Percentiles rank a stretch among this genome's conserved stretches.
phyloP scores from a whole-genome alignment of 2,797 vertebrate species.

The Lepilemur septentrionalis region DNA sequence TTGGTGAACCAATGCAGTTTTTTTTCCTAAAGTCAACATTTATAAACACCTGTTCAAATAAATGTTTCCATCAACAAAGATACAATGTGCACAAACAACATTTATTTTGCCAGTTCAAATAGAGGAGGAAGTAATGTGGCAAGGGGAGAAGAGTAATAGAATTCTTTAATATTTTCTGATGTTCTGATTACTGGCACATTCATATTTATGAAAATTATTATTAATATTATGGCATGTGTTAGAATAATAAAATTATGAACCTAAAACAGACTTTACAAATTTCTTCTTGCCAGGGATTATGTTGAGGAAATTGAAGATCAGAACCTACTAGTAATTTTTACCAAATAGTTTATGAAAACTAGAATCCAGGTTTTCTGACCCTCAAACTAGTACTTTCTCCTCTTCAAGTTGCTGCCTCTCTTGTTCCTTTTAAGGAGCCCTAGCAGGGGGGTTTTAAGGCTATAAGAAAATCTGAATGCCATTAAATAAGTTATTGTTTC shows the following conservation, averaged over 20 bases:
- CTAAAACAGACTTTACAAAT: background rate
- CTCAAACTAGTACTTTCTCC: background rate
- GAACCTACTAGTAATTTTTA: background rate
- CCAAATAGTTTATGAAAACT: background rate
- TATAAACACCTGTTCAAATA: background rate
- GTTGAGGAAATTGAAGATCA: background rate
- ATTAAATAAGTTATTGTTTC: background rate
- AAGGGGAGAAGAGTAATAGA: background rate
- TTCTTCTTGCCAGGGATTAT: background rate
- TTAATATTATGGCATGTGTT: background rate
- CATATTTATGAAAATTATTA: background rate
- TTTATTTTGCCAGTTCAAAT: background rate
- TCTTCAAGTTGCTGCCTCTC: background rate
- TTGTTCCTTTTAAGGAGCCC: background rate
- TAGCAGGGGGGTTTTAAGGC: background rate
- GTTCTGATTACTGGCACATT: background rate
- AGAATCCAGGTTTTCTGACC: background rate
- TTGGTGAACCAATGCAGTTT: background rate
- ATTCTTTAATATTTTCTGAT: background rate
- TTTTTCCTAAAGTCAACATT: background rate
- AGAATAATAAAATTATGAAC: background rate
- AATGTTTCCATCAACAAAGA: background rate
- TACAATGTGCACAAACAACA: background rate
- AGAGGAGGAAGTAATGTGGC: background rate
- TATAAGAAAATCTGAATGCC: background rate